These are phyloP conservation scores for Mellivora capensis DNA, from an alignment of 2,113 vertebrate species.

Conservation along the genomic window DNA sequence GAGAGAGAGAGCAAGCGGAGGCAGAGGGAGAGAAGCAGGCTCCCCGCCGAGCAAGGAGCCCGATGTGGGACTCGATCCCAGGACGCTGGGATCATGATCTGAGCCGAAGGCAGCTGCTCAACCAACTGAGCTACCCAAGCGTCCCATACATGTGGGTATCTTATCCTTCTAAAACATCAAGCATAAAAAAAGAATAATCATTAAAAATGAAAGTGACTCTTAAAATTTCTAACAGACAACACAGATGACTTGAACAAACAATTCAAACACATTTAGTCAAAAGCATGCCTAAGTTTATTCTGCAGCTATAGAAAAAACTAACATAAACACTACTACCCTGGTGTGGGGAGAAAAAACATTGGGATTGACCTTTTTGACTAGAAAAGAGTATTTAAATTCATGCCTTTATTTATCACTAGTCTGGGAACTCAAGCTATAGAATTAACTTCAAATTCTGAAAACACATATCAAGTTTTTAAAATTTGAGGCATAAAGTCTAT, in stretches of 20 bases:
- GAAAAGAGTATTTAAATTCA: not conserved
- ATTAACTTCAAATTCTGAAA: slow-evolving; percentile 4
- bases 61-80: too few relatives aligned
- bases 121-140: too few relatives aligned
- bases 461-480: not conserved
- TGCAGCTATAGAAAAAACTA: not conserved
- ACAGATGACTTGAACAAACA: not conserved
- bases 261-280: slow-evolving; percentile 14
- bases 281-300: not conserved
- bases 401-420: not conserved
- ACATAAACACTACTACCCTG: not conserved
- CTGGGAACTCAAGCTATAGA: not conserved
- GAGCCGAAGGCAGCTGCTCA: too few relatives aligned
- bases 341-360: not conserved
- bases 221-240: not conserved
- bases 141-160: not conserved
- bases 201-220: not conserved
- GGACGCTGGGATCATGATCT: too few relatives aligned
- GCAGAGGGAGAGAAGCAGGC: too few relatives aligned
- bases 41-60: too few relatives aligned
- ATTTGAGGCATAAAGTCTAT: not conserved
- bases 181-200: not conserved
- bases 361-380: not conserved
- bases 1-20: too few relatives aligned
- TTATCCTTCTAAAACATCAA: not conserved